phyloP scores from a whole-genome alignment of 2,797 vertebrate genomes.

The Parotocinclus haroldoi region DNA sequence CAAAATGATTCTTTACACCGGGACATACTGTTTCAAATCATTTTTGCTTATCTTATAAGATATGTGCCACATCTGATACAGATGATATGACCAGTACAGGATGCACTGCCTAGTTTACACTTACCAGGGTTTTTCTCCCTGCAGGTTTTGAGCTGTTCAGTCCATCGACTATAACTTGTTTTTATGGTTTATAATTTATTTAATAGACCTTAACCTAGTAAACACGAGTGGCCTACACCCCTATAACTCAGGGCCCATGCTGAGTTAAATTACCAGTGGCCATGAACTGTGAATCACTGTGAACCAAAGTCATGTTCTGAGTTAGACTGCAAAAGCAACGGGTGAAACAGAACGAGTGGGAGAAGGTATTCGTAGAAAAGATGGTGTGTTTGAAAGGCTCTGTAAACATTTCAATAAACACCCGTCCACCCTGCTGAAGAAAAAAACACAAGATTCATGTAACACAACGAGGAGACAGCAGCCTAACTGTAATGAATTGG shows the following conservation, averaged over 20 bases:
- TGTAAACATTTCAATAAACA: slow-evolving; percentile 56
- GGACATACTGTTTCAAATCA: too few relatives aligned
- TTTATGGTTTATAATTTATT: too few relatives aligned
- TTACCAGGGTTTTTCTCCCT: too few relatives aligned
- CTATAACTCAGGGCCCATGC: background rate
- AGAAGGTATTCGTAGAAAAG: slow-evolving; percentile 29
- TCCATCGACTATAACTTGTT: too few relatives aligned
- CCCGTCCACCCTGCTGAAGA: slow-evolving; percentile 21
- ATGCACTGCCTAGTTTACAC: too few relatives aligned
- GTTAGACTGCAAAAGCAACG: slow-evolving; percentile 2
- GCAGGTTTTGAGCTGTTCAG: too few relatives aligned
- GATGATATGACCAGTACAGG: too few relatives aligned
- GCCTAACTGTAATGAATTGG: background rate
- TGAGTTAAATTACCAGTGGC: background rate
- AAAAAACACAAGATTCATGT: slow-evolving; percentile 39
- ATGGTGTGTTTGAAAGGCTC: slow-evolving; percentile 39
- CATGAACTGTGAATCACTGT: background rate
- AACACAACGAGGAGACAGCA: slow-evolving; percentile 26
- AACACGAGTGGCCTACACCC: too few relatives aligned
- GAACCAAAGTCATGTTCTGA: background rate
- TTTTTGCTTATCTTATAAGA: too few relatives aligned
- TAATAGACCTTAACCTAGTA: too few relatives aligned
- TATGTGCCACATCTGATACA: too few relatives aligned
- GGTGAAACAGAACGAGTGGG: slow-evolving; percentile 22
- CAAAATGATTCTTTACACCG: too few relatives aligned